phyloP scores from a whole-genome alignment of 2,113 vertebrate species.

The Petaurus breviceps region DNA sequence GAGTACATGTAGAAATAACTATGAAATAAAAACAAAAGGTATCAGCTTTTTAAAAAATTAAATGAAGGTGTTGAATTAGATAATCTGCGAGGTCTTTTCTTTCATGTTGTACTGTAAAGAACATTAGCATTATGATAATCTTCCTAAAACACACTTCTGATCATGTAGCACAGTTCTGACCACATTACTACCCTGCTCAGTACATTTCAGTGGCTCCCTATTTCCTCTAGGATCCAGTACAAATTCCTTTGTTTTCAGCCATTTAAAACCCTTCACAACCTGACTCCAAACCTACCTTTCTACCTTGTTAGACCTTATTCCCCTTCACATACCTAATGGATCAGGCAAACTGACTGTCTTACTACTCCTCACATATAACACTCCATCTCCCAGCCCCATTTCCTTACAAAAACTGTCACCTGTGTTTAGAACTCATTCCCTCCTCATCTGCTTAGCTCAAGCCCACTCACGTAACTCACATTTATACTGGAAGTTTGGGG shows the following conservation, averaged over 20 bases:
- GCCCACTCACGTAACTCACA: background rate
- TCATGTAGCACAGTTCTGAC: background rate
- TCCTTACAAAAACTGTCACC: background rate
- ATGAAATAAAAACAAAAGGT: background rate
- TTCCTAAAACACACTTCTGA: background rate
- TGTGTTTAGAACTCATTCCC: background rate
- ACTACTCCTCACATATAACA: background rate
- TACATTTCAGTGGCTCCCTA: background rate
- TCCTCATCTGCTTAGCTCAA: background rate
- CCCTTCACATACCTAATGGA: background rate
- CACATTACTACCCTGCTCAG: background rate
- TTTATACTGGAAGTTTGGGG: background rate
- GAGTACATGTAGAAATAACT: background rate
- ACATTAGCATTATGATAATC: background rate
- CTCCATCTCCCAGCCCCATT: background rate
- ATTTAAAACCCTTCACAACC: background rate
- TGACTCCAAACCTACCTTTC: background rate
- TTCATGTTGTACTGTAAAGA: background rate
- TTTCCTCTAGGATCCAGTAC: background rate
- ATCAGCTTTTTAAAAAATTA: background rate
- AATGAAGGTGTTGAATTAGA: background rate
- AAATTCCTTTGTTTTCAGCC: background rate
- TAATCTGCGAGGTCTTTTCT: background rate
- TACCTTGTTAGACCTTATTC: background rate
- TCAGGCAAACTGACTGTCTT: background rate